These are phyloP conservation scores for Hyles euphorbiae DNA, from an alignment of 1,140 invertebrate genomes.

Conservation along the genomic window DNA sequence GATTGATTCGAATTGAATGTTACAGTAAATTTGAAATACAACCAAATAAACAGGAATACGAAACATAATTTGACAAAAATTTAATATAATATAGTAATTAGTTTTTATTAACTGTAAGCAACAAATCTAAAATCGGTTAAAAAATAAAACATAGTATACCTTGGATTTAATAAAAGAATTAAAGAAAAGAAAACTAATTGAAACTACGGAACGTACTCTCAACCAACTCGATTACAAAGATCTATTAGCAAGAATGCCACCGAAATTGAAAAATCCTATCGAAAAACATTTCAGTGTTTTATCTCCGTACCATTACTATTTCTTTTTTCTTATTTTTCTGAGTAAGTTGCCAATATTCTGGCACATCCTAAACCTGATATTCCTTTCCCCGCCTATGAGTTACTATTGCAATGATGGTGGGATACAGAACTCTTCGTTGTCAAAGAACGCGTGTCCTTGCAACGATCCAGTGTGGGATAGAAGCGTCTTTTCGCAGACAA, in stretches of 20 bases:
- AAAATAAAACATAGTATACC: too few relatives aligned
- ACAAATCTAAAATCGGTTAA: too few relatives aligned
- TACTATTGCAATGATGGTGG: conserved; percentile 34
- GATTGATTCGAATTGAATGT: too few relatives aligned
- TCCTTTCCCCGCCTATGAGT: conserved; percentile 46
- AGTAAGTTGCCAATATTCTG: conserved; percentile 45
- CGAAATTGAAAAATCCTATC: conserved; percentile 37
- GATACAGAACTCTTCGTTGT: conserved; percentile 13
- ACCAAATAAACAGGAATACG: too few relatives aligned
- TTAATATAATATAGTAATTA: too few relatives aligned
- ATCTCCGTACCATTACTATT: conserved; percentile 46
- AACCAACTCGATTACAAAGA: conserved; percentile 17
- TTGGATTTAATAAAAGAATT: too few relatives aligned
- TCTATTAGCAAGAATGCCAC: conserved; percentile 22
- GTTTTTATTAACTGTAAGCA: too few relatives aligned
- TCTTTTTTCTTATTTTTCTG: conserved; percentile 37
- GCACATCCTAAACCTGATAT: conserved; percentile 50
- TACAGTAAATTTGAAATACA: too few relatives aligned
- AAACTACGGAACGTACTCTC: not conserved
- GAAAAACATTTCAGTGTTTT: conserved; percentile 43
- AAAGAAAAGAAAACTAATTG: too few relatives aligned
- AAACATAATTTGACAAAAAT: too few relatives aligned
- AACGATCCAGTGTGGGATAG: conserved; percentile 39
- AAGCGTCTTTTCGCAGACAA: conserved; percentile 44
- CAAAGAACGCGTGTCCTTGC: conserved; percentile 46